Base-by-base conservation (phyloP, 2,113 vertebrate genomes). In the Buteo buteo region DNA sequence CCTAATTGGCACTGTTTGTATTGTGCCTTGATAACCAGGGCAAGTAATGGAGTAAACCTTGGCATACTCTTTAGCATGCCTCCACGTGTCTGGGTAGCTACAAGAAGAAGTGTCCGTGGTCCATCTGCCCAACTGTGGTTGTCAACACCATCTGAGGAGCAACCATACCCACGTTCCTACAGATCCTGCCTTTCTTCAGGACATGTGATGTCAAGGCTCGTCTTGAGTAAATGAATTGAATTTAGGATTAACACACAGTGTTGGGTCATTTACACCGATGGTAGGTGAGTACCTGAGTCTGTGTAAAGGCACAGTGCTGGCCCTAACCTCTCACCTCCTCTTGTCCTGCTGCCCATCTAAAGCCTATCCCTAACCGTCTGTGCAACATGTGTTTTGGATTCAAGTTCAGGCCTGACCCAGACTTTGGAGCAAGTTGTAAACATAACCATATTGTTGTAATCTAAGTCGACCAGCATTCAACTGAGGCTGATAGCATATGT, bases 371-470 rank as follows among this genome's bases (percentile, higher is more conserved):
- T 26, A 40, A 12, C n/a, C 44, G 19, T 17, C 64, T 52, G 54
- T 86, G 38, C 58, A 83, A 16, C 70, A n/a, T 49, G 29, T 87
- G 82, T 59, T 91, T 91, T 78, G 57, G 52, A 59, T 96, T 93
- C 82, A 85, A 50, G 81, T 17, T 87, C 47, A 71, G 61, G 42
- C 42, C 73, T 5, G 6, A 85, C n/a, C 38, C 32, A 31, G 64
- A 38, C 32, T 74, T 66, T 64, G 55, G 21, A 70, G 50, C 7
- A 7, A 29, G 42, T 17, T 96, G 73, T 89, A 79, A 79, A 67
- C 22, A 28, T 32, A 59, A 80, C 34, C 58, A 34, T 87, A 49
- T 55, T 93, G 65, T 74, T 94, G n/a, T 42, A 36, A 57, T 82
- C 61, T 72, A 69, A 72, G 36, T 24, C 61, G n/a, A 29, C 47